A percentile compares a stretch with the other conserved stretches of the same genome.
Conservation (phyloP, 2,888 invertebrate species). For the Andrena minutula region DNA sequence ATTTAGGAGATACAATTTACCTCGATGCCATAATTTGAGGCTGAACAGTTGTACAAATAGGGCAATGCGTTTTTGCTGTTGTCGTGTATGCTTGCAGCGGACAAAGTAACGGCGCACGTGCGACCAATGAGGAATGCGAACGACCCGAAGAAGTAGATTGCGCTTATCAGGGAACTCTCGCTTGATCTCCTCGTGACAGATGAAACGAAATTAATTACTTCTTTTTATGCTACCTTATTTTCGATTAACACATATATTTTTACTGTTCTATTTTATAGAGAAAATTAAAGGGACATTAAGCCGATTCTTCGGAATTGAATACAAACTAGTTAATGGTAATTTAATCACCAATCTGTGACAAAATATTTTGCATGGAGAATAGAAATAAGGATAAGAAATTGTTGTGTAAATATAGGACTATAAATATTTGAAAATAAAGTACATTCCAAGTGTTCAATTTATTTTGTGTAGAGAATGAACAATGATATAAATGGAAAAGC, state of each 20-base stretch:
- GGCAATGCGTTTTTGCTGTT: slow-evolving; percentile 84
- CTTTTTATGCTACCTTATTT: too few species aligned
- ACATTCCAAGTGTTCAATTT: background rate
- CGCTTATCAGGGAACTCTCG: slow-evolving; percentile 77
- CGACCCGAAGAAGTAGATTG: slow-evolving; percentile 86
- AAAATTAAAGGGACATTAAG: too few species aligned
- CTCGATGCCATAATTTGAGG: slow-evolving; percentile 84
- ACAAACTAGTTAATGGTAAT: too few species aligned
- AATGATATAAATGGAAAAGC: background rate
- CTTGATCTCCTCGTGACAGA: slow-evolving; percentile 60
- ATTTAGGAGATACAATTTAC: slow-evolving; percentile 72
- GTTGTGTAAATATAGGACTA: too few species aligned
- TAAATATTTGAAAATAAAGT: too few species aligned
- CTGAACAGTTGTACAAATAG: slow-evolving; percentile 85
- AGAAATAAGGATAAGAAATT: too few species aligned
- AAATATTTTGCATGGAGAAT: too few species aligned
- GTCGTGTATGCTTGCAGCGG: slow-evolving; percentile 86
- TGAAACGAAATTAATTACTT: background rate
- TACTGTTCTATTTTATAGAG: too few species aligned
- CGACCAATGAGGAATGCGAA: slow-evolving; percentile 85
- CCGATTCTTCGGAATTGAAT: too few species aligned
- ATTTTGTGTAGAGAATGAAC: background rate
- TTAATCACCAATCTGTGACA: too few species aligned
- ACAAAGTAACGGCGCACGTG: slow-evolving; percentile 85
- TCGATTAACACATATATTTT: too few species aligned